These are phyloP conservation scores for Brevipalpus yothersi DNA, from an alignment of 1,140 invertebrate species.

Conservation along the genomic window DNA sequence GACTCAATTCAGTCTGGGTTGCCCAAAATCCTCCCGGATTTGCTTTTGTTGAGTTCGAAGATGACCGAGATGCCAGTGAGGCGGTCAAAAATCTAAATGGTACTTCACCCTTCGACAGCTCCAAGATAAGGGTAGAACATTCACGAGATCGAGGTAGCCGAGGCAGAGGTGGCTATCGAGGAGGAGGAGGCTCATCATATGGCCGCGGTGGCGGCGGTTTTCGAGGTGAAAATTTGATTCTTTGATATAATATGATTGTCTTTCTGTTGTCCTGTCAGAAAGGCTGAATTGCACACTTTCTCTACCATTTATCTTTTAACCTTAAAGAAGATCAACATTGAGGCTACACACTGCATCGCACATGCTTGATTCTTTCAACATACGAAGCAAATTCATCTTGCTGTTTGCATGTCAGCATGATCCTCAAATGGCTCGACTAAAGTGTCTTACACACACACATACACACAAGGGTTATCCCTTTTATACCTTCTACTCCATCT, in stretches of 20 bases:
- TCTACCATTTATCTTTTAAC: too few species aligned
- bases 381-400: too few species aligned
- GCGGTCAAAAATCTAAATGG: slow-evolving; percentile 28
- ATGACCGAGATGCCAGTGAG: slow-evolving; percentile 31
- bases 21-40: slow-evolving; percentile 32
- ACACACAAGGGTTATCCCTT: too few species aligned
- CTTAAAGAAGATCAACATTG: too few species aligned
- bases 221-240: background rate
- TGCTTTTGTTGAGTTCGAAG: slow-evolving; percentile 34
- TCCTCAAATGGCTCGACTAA: too few species aligned
- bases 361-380: too few species aligned
- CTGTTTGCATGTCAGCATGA: too few species aligned
- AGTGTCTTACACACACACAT: too few species aligned
- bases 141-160: slow-evolving; percentile 10
- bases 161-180: slow-evolving; percentile 10
- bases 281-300: background rate
- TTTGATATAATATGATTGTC: slow-evolving; percentile 1
- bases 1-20: slow-evolving; percentile 31
- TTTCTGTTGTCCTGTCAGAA: background rate
- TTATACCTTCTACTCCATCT: too few species aligned
- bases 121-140: slow-evolving; percentile 14
- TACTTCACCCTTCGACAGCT: slow-evolving; percentile 11
- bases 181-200: slow-evolving; percentile 5
- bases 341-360: too few species aligned
- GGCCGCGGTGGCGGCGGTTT: slow-evolving; percentile 2